Percentiles rank a stretch among this genome's conserved stretches.
phyloP scores from a whole-genome alignment of 53 echinoderm and acorn worm species.

The Arbacia lixula region DNA sequence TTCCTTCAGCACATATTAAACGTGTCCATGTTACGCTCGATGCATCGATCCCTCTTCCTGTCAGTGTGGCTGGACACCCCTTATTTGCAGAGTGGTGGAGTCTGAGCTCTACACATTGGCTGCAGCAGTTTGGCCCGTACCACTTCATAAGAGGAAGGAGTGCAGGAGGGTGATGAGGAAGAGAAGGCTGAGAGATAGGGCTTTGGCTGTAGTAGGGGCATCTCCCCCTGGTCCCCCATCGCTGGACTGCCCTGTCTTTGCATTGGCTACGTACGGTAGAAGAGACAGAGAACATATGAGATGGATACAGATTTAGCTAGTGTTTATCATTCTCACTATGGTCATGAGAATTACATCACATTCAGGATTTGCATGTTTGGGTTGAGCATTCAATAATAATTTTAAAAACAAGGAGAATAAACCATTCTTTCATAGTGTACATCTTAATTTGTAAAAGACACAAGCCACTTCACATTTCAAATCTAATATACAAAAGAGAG shows the following conservation, averaged over 20 bases:
- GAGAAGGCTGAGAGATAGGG: slow-evolving; percentile 24
- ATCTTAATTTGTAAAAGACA: too few relatives aligned
- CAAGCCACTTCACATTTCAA: too few relatives aligned
- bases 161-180: slow-evolving; percentile 4
- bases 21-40: too few relatives aligned
- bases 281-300: too few relatives aligned
- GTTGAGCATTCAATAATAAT: too few relatives aligned
- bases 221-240: neutral
- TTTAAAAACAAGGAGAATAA: too few relatives aligned
- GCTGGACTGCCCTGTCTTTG: slow-evolving; percentile 27
- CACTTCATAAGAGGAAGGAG: slow-evolving; percentile 39
- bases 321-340: neutral
- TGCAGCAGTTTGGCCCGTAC: slow-evolving; percentile 21
- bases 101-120: neutral
- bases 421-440: too few relatives aligned
- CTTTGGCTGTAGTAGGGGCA: neutral
- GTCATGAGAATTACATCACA: neutral
- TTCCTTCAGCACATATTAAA: too few relatives aligned
- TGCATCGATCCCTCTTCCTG: slow-evolving; percentile 9
- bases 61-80: slow-evolving; percentile 17
- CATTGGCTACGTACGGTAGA: too few relatives aligned
- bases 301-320: too few relatives aligned
- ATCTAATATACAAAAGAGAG: too few relatives aligned
- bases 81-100: neutral
- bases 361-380: neutral